Base-by-base conservation (phyloP, 2,113 vertebrate genomes). In the Stegastes partitus region DNA sequence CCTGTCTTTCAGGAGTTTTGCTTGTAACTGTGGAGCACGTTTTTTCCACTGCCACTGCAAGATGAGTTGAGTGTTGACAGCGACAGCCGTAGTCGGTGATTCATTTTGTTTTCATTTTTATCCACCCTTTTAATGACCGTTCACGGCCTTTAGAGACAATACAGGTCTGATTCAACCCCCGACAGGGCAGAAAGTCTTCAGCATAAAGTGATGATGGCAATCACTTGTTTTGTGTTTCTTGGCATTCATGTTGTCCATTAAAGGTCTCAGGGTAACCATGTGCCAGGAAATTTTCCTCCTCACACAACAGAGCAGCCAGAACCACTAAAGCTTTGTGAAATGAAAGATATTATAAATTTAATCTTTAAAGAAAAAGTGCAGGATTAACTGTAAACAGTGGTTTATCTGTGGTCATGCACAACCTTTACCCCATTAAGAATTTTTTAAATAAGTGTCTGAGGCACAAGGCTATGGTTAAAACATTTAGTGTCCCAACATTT, bases 31-130 rank as follows among this genome's bases (percentile, higher is more conserved):
- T 65, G 34, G n/a, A 74, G 15, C 18, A 31, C 25, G 19, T 19
- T 68, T 50, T 67, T 78, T 56, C 62, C 47, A 50, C 57, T 44
- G 34, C 44, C 31, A 31, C 56, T 53, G 53, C 53, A 28, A 31
- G 67, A 31, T 42, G 45, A 71, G 50, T 5, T 19, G 34, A 63
- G 37, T 22, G 11, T 11, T 81, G 81, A 78, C 42, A 25, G 34
- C n/a, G 9, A 49, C 55, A 58, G 31, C 31, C 18, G 14, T 16
- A 39, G 8, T 7, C n/a, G 28, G 26, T 58, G 18, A 72, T 21
- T 62, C 28, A 45, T 49, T 12, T 64, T 67, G 22, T 69, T 80
- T 73, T 80, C 25, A 57, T 77, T 77, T 66, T 69, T 58, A 62
- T 56, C 34, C 49, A 23, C 26, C 39, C 31, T 44, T 59, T 59